Base-by-base conservation (phyloP, 2,113 vertebrate species). In the Pipra filicauda region DNA sequence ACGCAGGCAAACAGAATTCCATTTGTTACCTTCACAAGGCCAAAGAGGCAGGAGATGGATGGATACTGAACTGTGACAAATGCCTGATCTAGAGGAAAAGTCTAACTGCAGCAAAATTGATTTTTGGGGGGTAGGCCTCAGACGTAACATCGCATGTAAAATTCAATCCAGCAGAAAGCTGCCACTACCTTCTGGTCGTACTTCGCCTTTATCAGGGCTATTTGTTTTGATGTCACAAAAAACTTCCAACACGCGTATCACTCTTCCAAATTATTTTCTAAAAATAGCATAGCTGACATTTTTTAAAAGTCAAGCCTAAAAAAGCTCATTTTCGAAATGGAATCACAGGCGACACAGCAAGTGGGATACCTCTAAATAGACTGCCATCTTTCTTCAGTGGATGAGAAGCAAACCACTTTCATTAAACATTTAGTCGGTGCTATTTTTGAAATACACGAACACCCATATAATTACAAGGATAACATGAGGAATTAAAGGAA, bases 1-100 rank as follows among this genome's bases (percentile, higher is more conserved):
- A 96, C 52, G 37, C 83, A 97, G 97, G 93, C 95, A 95, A 97
- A 95, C 97, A 87, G 96, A 97, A 98, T 98, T 98, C 94, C 92
- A 96, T 98, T 97, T 97, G 91, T 97, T 97, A 96, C 76, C 28
- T 96, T 96, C 97, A 97, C 93, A 96, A 96, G 98, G 96, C 97
- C 97, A 97, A 98, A 97, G 97, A 98, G 97, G 94, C 88, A 79
- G 85, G 97, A 98, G 98, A 98, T 97, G 97, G 98, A 98, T 98
- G 96, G 97, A 95, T 94, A 93, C 95, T 61, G 85, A 97, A 97
- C 96, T 96, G 96, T 98, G 97, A 98, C 97, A 98, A 98, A 98
- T 97, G 98, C 97, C 97, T 97, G 89, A 95, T 97, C 94, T 88
- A 96, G 94, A 98, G 94, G 77, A 97, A 97, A 98, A 97, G 95